Evolutionary conservation across 2,113 vertebrate genomes (phyloP), one percentile per base, ranked within the genome.

Genomic region (Erinaceus europaeus): DNA sequence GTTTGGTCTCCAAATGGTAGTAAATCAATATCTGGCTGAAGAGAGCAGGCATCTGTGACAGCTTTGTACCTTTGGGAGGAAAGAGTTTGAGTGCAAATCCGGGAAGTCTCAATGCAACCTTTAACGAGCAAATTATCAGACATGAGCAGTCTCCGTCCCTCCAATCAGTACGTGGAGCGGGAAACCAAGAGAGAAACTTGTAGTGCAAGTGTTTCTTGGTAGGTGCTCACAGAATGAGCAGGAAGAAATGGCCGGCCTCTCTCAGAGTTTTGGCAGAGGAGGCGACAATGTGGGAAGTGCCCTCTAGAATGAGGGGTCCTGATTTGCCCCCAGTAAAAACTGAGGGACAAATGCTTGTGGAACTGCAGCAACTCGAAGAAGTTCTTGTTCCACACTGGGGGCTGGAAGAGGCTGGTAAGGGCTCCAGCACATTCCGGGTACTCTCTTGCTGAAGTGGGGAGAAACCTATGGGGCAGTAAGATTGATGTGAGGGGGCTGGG

Each of bases 11-110:
- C 99, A 74, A 99, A 99, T 0, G 99, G 99, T 89, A 99, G 93
- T 81, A 99, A 97, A 92, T 99, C 99, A 53, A 99, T 99, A 93
- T 99, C 99, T n/a, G 98, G 99, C 95, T 99, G 99, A 90, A 99
- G 98, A 64, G 98, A 99, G 86, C 99, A 99, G 4, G 99, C 98
- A 21, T 99, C 99, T 21, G 99, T 99, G 88, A 99, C 98, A 5
- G 98, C 98, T 96, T 99, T 99, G 96, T 99, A 99, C 95, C 99
- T 99, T 95, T 46, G 74, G 68, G 79, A 93, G 78, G 84, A 92
- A 90, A 10, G 3, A 69, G 77, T 71, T 86, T 84, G 34, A 86
- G 34, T n/a, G n/a, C n/a, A n/a, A n/a, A n/a, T n/a, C n/a, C n/a
- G n/a, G n/a, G n/a, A n/a, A n/a, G n/a, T n/a, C n/a, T n/a, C n/a